Conservation (phyloP, 2,113 vertebrate species). For the Arvicanthis niloticus region DNA sequence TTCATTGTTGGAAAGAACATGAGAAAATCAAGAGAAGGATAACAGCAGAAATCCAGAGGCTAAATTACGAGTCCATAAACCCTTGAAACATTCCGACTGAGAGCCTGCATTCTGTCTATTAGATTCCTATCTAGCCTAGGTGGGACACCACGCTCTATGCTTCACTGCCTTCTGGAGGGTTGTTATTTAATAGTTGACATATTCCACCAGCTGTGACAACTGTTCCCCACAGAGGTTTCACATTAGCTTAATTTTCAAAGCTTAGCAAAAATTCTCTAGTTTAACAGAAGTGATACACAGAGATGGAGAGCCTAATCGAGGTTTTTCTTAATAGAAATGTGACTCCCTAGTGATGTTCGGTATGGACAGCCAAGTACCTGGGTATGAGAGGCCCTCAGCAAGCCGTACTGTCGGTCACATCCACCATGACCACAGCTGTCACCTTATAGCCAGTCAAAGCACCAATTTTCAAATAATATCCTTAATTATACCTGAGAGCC, state of each 20-base stretch:
- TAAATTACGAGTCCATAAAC: conserved; percentile 53
- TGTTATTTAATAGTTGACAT: conserved; percentile 40
- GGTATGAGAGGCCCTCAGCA: not conserved
- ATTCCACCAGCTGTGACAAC: conserved; percentile 51
- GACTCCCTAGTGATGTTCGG: not conserved
- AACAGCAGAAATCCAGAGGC: conserved; percentile 52
- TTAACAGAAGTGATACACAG: not conserved
- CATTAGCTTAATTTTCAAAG: conserved; percentile 68
- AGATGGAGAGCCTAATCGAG: conserved; percentile 1
- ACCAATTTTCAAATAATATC: not conserved
- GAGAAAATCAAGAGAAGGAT: conserved; percentile 3
- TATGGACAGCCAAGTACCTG: too few species aligned
- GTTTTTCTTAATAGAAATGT: not conserved
- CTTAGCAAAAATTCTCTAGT: conserved; percentile 35
- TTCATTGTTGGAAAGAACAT: conserved; percentile 33
- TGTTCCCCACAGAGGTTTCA: conserved; percentile 62
- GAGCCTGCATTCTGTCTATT: not conserved
- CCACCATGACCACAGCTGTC: not conserved
- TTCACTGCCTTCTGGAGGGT: not conserved
- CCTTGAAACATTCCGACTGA: conserved; percentile 36
- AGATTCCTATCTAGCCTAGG: not conserved
- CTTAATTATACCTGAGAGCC: not conserved
- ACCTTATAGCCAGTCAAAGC: not conserved
- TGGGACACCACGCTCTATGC: not conserved
- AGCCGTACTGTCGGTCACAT: not conserved